Base-by-base conservation (phyloP, 2,797 vertebrate species). In the Mus spretus region DNA sequence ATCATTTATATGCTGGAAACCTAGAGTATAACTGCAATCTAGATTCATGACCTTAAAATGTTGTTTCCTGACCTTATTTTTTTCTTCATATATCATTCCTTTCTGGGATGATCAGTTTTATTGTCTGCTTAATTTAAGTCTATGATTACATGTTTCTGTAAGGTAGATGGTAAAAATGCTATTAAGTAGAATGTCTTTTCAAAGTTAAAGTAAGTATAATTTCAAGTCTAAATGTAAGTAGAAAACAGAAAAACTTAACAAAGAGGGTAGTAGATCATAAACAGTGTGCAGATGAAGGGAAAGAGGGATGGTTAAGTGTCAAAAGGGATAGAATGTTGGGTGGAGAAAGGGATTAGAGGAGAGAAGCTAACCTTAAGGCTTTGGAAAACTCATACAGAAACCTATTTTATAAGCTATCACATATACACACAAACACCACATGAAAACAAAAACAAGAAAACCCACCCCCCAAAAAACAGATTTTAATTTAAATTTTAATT, bases 31-130 rank as follows among this genome's bases (percentile, higher is more conserved):
- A n/a, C 8, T 4, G 50, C 19, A 40, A n/a, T 92, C 57, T 47
- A 79, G 19, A 74, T 90, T 90, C 17, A 63, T 80, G 70, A 87
- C 14, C 78, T 93, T 65, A 78, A 81, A 59, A 37, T 74, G 37
- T 94, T 89, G 20, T 7, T 34, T 72, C 26, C 31, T 83, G 85
- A 79, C 11, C 72, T 93, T 74, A 78, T 63, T 65, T 53, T 79
- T 95, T 89, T 34, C 19, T 50, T 80, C 40, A 65, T 4, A 50
- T 74, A 37, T 14, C 12, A 74, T 91, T 95, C 1, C 82, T 91
- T 53, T 57, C 13, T 20, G 65, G 17, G 22, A 75, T 87, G 11
- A 57, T 72, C 83, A 47, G 65, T 95, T 63, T 63, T 61, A 75
- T 79, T 75, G 14, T 37, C 24, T 92, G 3, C 50, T 57, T 61